Evolutionary conservation across 2,888 invertebrate genomes (phyloP).

Genomic region (Pheosia gnoma): DNA sequence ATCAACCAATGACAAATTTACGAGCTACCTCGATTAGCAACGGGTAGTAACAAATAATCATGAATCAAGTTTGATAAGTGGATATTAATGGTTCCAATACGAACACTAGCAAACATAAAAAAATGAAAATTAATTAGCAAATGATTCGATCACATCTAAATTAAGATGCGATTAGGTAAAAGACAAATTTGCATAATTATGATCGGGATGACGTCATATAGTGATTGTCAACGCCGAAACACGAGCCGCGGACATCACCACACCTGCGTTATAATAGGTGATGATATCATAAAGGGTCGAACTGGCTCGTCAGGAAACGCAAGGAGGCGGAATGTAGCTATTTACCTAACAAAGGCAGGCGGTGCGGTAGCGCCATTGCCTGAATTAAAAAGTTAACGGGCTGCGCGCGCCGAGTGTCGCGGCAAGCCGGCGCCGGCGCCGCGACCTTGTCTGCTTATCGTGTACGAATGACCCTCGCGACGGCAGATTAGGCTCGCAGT

Average conservation of each 20-base stretch:
- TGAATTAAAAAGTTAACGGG: constrained; percentile 81
- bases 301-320: constrained; percentile 35
- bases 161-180: constrained; percentile 42
- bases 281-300: constrained; percentile 39
- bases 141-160: constrained; percentile 37
- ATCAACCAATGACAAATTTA: constrained; percentile 1
- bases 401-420: constrained; percentile 67
- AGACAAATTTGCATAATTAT: constrained; percentile 43
- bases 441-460: constrained; percentile 82
- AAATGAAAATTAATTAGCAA: constrained; percentile 25
- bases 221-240: constrained; percentile 29
- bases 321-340: constrained; percentile 50
- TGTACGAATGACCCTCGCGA: constrained; percentile 75
- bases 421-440: constrained; percentile 77
- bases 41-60: background rate
- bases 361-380: constrained; percentile 62
- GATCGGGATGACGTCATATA: constrained; percentile 36
- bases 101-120: constrained; percentile 4
- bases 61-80: constrained; percentile 2
- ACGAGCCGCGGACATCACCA: constrained; percentile 26
- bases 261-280: constrained; percentile 26
- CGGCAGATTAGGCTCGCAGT: constrained; percentile 66
- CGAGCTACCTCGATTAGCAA: constrained; percentile 1
- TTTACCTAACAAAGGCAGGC: constrained; percentile 65
- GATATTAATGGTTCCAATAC: background rate